Percentiles rank a stretch among this genome's conserved stretches.
phyloP scores from a whole-genome alignment of 2,797 vertebrate genomes.

The Trichosurus vulpecula region DNA sequence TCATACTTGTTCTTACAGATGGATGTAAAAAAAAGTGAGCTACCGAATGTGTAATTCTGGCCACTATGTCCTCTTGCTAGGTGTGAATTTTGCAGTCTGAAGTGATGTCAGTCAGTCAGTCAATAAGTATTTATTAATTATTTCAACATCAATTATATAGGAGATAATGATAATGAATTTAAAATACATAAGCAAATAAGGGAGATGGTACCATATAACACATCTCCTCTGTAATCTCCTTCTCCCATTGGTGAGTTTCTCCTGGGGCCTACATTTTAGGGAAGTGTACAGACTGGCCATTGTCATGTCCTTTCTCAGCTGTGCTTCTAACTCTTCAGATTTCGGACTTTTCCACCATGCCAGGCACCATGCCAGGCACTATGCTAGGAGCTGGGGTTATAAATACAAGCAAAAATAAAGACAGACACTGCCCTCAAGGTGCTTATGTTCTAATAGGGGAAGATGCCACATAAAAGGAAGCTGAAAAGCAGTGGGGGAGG shows the following conservation, averaged over 20 bases:
- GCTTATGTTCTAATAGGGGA: neutral
- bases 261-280: neutral
- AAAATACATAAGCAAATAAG: neutral
- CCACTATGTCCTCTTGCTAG: neutral
- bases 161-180: neutral
- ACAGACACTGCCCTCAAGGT: neutral
- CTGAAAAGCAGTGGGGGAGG: neutral
- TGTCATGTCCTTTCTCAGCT: accelerated
- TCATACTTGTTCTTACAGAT: no score
- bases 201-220: neutral
- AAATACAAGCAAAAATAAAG: neutral
- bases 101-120: neutral
- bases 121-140: neutral
- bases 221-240: neutral
- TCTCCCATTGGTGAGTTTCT: neutral
- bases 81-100: no score
- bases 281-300: neutral
- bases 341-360: neutral
- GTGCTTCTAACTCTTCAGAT: neutral
- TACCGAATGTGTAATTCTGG: neutral
- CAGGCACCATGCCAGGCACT: neutral
- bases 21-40: neutral
- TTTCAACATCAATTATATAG: neutral
- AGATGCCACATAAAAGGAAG: neutral
- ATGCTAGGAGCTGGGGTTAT: neutral